A percentile compares a stretch with the other conserved stretches of the same genome.
phyloP scores from a whole-genome alignment of 2,113 vertebrate species.

The Stegastes partitus region DNA sequence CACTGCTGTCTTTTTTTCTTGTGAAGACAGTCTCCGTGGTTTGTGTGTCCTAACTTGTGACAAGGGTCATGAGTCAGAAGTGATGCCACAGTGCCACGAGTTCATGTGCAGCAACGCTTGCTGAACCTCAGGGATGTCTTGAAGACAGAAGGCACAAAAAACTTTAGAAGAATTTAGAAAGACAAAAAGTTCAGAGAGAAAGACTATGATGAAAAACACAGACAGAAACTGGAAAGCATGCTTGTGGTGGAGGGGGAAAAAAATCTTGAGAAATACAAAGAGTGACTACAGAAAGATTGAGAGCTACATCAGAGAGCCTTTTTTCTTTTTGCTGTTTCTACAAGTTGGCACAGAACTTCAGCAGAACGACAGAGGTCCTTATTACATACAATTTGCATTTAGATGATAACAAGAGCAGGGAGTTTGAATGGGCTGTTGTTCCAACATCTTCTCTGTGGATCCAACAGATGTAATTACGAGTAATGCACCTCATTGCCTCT shows the following conservation, averaged over 20 bases:
- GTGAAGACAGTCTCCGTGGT: background rate
- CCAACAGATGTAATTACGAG: constrained; percentile 69
- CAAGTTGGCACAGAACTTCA: constrained; percentile 45
- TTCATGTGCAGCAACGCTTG: constrained; percentile 14
- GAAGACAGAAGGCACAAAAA: constrained; percentile 32
- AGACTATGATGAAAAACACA: constrained; percentile 30
- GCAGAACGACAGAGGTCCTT: constrained; percentile 41
- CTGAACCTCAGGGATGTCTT: constrained; percentile 43
- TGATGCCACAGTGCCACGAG: constrained; percentile 39
- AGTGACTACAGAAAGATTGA: constrained; percentile 29
- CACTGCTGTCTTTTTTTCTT: background rate
- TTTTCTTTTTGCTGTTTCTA: constrained; percentile 15
- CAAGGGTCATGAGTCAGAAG: constrained; percentile 52
- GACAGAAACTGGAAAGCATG: background rate
- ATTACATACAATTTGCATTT: constrained; percentile 72
- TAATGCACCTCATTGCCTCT: constrained; percentile 65
- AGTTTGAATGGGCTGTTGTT: constrained; percentile 63
- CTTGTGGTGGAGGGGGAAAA: constrained; percentile 20
- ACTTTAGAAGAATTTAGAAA: constrained; percentile 1
- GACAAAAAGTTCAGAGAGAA: constrained; percentile 28
- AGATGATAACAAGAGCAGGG: constrained; percentile 64
- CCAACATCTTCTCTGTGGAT: constrained; percentile 51
- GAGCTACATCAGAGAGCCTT: constrained; percentile 14
- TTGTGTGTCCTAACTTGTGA: constrained; percentile 51
- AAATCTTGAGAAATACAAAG: constrained; percentile 22